Base-by-base conservation (phyloP, 2,888 invertebrate species). In the Yponomeuta malinellus region DNA sequence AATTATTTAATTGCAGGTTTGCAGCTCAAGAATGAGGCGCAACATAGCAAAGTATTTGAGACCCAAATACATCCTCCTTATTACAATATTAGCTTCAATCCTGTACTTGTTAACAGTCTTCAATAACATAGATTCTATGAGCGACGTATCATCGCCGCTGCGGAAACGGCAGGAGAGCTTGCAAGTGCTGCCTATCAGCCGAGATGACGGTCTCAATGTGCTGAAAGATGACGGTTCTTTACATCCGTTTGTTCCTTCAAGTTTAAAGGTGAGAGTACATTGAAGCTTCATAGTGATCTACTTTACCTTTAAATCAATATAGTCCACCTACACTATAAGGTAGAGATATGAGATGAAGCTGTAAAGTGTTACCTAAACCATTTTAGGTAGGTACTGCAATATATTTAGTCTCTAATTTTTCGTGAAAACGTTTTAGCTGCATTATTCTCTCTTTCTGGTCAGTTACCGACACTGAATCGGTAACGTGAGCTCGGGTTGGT, bases 171-270 rank as follows among this genome's bases (percentile, higher is more conserved):
- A 59, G 15, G 52, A 59, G 52, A 59, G 52, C 52, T 59, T 59
- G 52, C 12, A 59, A 59, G 52, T 59, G 6, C 12, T 15, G 52
- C 52, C 12, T 15, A 5, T 59, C 15, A 59, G 15, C 52, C 12
- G 15, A 59, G 52, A 59, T 59, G 2, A 15, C 15, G 15, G 52
- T 69, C 59, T 10, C 69, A 63, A 33, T 8, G 66, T 33, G 12
- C 33, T 52, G 31, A 67, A 52, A 63, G 4, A 48, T 48, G 29
- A 33, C 73, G 52, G 12, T 59, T 59, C 52, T 59, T 15, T 59
- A 12, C 52, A 59, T 2, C 52, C 52, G 77, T 89, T 90, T 80
- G 78, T 83, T 23, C 89, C 90, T 12, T 72, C 48, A 8, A 84
- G 81, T 74, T 73, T 81, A 63, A 80, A 83, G 80, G 90, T 89